Conservation (phyloP, 1,140 invertebrate species). For the Hypsibius dujardini region DNA sequence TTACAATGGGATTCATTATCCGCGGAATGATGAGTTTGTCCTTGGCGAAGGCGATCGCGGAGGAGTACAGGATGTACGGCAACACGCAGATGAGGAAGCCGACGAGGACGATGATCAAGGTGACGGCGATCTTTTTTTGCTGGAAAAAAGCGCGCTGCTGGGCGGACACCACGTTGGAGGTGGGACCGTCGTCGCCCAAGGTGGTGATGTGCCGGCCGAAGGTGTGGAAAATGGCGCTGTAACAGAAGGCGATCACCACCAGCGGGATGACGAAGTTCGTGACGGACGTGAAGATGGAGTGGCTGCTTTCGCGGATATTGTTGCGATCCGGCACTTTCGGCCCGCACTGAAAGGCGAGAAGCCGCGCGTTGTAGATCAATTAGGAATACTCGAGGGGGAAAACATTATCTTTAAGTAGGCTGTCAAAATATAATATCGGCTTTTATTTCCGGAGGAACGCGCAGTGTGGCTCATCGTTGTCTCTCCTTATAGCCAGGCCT, state of each 20-base stretch:
- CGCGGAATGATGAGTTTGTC: conserved; percentile 28
- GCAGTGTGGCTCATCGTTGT: no score
- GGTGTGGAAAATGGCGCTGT: conserved; percentile 33
- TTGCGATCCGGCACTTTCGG: conserved; percentile 29
- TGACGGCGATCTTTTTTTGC: conserved; percentile 35
- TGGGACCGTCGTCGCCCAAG: conserved; percentile 22
- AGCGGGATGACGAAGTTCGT: conserved; percentile 31
- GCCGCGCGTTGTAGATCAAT: no score
- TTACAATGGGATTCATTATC: conserved; percentile 35
- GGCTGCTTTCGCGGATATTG: conserved; percentile 27
- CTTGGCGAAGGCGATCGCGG: conserved; percentile 28
- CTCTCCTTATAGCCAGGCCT: no score
- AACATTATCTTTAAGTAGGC: no score
- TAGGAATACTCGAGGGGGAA: no score
- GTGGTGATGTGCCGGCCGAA: conserved; percentile 33
- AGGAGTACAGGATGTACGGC: conserved; percentile 34
- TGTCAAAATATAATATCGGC: no score
- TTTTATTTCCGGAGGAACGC: no score
- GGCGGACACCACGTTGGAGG: background rate
- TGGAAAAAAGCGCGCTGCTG: conserved; percentile 29
- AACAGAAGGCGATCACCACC: conserved; percentile 34
- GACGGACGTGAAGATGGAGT: conserved; percentile 31
- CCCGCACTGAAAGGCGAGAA: conserved; percentile 36
- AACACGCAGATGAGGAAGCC: conserved; percentile 35
- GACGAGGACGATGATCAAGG: conserved; percentile 35